Evolutionary conservation across 2,113 vertebrate species (phyloP), one percentile per base, ranked within the genome.

Genomic region (Salvelinus sp.): DNA sequence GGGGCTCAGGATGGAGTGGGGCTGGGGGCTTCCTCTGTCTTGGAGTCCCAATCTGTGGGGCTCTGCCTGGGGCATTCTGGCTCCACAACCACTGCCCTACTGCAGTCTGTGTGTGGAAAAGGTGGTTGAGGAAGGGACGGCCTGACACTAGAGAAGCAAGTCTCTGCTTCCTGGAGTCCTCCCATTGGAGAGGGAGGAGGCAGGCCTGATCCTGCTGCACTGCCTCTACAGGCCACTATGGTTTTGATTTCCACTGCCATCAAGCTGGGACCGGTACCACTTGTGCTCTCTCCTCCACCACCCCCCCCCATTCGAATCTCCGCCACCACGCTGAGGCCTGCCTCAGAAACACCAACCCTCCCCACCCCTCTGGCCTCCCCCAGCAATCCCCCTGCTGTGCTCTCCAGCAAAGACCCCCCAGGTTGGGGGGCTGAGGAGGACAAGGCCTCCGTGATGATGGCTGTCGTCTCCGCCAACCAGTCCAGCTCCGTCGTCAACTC

Each of bases 381-480:
- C n/a, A 76, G 0, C 76, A 22, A 50, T 2, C 76, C 63, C 79
- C 83, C 86, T 16, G 84, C 72, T 0, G 28, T 85, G 0, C 88
- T 83, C 50, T 94, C 92, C 72, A 94, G 64, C 2, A 94, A 90
- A 2, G 85, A 77, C 0, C 81, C 70, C 16, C 91, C 91, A 74
- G 94, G 86, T 76, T 93, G 90, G 0, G 94, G 93, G 22, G 94
- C 81, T 0, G 96, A 77, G 6, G 82, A 76, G 7, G 82, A 93
- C 0, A 97, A 89, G 1, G 94, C 93, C 12, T 97, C 96, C 0
- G 95, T 94, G 63, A 97, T 94, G 50, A 97, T 94, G 6, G 96
- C 94, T 0, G 96, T 95, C 0, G 95, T 97, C 85, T 98, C 96
- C 0, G 96, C 93, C 14, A 97, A 93, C 97, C 96, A 97, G 86